phyloP scores from a whole-genome alignment of 2,888 invertebrate species.

The Leptinotarsa haldemani region DNA sequence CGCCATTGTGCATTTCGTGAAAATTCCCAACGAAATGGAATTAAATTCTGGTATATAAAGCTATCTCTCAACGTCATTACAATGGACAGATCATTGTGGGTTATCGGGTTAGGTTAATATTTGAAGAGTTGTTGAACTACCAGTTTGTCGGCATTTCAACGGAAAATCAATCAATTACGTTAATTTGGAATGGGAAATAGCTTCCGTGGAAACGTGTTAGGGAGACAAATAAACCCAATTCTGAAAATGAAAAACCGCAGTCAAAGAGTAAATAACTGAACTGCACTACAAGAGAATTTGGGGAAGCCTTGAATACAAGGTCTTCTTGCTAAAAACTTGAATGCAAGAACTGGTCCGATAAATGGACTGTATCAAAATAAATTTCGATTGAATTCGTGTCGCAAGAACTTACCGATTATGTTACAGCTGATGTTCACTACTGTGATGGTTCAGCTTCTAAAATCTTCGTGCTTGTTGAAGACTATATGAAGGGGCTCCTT shows the following conservation, averaged over 20 bases:
- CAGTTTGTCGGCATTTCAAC: neutral
- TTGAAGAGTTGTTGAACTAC: conserved; percentile 17
- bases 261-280: too few relatives aligned
- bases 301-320: too few relatives aligned
- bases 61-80: conserved; percentile 27
- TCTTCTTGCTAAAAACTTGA: too few relatives aligned
- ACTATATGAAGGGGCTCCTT: too few relatives aligned
- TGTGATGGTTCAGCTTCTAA: too few relatives aligned
- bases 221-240: neutral
- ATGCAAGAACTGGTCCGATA: too few relatives aligned
- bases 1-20: conserved; percentile 35
- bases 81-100: conserved; percentile 11
- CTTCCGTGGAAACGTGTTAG: neutral
- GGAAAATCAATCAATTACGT: conserved; percentile 11
- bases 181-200: conserved; percentile 10
- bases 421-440: too few relatives aligned
- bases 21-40: conserved; percentile 31
- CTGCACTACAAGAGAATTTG: too few relatives aligned
- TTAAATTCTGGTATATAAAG: conserved; percentile 31
- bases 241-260: neutral
- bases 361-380: too few relatives aligned
- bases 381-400: too few relatives aligned
- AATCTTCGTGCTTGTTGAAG: too few relatives aligned
- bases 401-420: too few relatives aligned
- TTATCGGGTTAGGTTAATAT: conserved; percentile 19